Conservation (phyloP, 2,888 invertebrate species). For the Temnothorax ravouxi region DNA sequence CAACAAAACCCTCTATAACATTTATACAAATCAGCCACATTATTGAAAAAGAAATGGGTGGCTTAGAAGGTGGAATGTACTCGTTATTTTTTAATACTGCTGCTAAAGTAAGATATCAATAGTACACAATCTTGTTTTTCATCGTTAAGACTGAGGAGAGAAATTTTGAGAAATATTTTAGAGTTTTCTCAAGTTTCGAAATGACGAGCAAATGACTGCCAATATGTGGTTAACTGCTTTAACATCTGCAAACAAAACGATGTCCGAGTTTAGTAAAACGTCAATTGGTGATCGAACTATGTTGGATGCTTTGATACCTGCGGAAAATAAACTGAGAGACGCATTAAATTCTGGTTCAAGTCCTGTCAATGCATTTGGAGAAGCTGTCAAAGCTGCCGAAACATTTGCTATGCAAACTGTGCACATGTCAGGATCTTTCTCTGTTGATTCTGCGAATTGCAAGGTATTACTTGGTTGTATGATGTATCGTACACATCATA, state of each 20-base stretch:
- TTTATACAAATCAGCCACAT: constrained; percentile 87
- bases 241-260: constrained; percentile 87
- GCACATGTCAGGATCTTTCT: constrained; percentile 3
- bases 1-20: constrained; percentile 65
- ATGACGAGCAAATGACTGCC: constrained; percentile 60
- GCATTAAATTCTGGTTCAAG: constrained; percentile 69
- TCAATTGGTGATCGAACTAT: constrained; percentile 91
- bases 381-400: constrained; percentile 85
- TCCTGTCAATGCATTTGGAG: constrained; percentile 82
- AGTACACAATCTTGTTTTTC: background rate
- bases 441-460: background rate
- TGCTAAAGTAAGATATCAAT: constrained; percentile 85
- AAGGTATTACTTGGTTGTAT: constrained; percentile 36
- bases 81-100: constrained; percentile 91
- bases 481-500: background rate
- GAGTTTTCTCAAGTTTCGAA: constrained; percentile 65
- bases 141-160: background rate
- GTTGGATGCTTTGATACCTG: constrained; percentile 87
- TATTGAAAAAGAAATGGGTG: constrained; percentile 90
- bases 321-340: constrained; percentile 76
- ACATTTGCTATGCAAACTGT: constrained; percentile 78
- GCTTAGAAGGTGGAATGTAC: constrained; percentile 92
- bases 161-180: constrained; percentile 55
- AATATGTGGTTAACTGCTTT: constrained; percentile 88
- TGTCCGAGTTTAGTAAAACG: constrained; percentile 90